A percentile compares a stretch with the other conserved stretches of the same genome.
These are phyloP conservation scores for Eumeta japonica DNA, from an alignment of 1,140 invertebrate species.

Conservation along the genomic window DNA sequence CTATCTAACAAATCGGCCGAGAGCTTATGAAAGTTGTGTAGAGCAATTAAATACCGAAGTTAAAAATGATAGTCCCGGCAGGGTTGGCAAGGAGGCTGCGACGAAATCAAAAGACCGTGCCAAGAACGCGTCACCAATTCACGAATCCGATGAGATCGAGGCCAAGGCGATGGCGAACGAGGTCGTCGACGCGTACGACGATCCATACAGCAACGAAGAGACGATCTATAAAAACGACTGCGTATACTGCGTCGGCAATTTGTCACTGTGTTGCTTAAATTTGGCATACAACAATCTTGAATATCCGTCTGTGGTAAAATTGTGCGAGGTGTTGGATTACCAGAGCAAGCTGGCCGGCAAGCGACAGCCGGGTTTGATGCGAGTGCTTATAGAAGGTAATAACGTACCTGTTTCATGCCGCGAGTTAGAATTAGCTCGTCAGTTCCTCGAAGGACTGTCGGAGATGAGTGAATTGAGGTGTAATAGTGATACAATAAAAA, in stretches of 20 bases:
- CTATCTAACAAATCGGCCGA: conserved; percentile 9
- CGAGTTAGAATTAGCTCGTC: conserved; percentile 9
- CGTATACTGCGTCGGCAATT: conserved; percentile 14
- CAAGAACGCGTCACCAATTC: too few relatives aligned
- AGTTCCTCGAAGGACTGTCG: conserved; percentile 5
- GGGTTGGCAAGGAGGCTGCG: conserved; percentile 5
- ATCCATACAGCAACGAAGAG: conserved; percentile 8
- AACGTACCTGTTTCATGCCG: conserved; percentile 2
- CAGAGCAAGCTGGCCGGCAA: conserved; percentile 2
- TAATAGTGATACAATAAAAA: neutral
- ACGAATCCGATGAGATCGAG: neutral
- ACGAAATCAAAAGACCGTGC: too few relatives aligned
- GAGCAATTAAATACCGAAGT: too few relatives aligned
- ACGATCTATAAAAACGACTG: neutral
- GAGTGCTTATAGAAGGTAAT: conserved; percentile 14
- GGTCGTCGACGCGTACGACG: conserved; percentile 3
- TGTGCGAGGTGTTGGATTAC: conserved; percentile 11
- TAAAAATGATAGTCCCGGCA: too few relatives aligned
- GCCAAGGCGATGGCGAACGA: conserved; percentile 8
- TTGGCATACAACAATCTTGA: conserved; percentile 15
- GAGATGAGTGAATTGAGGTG: too few relatives aligned
- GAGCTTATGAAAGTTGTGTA: too few relatives aligned
- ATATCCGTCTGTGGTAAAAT: conserved; percentile 1
- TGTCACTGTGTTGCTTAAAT: conserved; percentile 11
- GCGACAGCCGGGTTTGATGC: conserved; percentile 9